Percentiles rank a stretch among this genome's conserved stretches.
phyloP scores from a whole-genome alignment of 2,888 invertebrate genomes.

The Chirona hameri region DNA sequence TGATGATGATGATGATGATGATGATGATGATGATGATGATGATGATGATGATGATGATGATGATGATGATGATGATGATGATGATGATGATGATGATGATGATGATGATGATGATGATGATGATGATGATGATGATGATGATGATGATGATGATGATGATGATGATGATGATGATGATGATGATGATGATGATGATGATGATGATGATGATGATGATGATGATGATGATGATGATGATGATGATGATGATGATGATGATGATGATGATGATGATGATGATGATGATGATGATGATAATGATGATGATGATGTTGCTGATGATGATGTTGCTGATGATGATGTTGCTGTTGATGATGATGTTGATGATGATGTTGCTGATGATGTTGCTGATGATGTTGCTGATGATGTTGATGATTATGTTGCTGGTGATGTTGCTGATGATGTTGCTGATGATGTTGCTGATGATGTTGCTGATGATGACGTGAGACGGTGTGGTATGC shows the following conservation, averaged over 20 bases:
- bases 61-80: conserved; percentile 22
- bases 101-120: conserved; percentile 22
- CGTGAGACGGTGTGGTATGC: no score
- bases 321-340: no score
- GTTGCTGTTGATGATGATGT: no score
- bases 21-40: conserved; percentile 11
- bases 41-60: conserved; percentile 22
- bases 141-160: conserved; percentile 22
- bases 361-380: no score
- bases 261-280: neutral
- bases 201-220: conserved; percentile 22
- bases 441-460: no score
- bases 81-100: conserved; percentile 22
- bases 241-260: conserved; percentile 7
- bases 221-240: conserved; percentile 22
- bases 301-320: no score
- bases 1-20: conserved; percentile 12
- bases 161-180: conserved; percentile 22
- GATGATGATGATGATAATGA: conserved; percentile 11
- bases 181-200: conserved; percentile 22
- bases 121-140: conserved; percentile 22
- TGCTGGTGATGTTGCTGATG: no score
- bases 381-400: no score
- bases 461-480: no score
- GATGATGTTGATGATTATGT: no score